phyloP scores from a whole-genome alignment of 2,888 invertebrate species.

The Pseudococcus jackbeardsleyi region DNA sequence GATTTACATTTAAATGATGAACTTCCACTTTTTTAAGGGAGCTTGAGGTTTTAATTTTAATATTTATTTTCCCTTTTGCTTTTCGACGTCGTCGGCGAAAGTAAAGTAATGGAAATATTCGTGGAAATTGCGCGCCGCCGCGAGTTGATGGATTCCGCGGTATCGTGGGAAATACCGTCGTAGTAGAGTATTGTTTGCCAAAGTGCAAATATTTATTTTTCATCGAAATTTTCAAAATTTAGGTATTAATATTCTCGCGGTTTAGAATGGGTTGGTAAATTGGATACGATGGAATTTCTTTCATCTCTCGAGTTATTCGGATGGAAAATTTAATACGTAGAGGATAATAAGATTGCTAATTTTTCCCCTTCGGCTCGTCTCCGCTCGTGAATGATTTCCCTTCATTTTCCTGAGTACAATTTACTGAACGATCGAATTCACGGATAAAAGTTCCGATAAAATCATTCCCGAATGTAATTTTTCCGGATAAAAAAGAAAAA shows the following conservation, averaged over 20 bases:
- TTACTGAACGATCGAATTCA: too few species aligned
- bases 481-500: too few species aligned
- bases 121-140: not conserved
- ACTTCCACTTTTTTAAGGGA: slow-evolving; percentile 44
- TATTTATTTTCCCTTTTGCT: not conserved
- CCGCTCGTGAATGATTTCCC: too few species aligned
- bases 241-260: not conserved
- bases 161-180: not conserved
- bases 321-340: too few species aligned
- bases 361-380: too few species aligned
- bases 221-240: not conserved
- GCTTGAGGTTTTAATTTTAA: slow-evolving; percentile 30
- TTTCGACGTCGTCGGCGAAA: not conserved
- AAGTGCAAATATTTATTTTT: not conserved
- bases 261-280: too few species aligned
- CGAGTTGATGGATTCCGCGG: not conserved
- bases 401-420: too few species aligned
- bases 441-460: too few species aligned
- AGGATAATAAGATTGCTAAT: too few species aligned
- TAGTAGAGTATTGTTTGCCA: not conserved
- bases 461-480: too few species aligned
- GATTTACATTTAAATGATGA: slow-evolving; percentile 63
- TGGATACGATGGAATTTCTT: too few species aligned
- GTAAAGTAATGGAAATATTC: slow-evolving; percentile 6
- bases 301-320: not conserved